Evolutionary conservation across 2,113 vertebrate species (phyloP), one percentile per base, ranked within the genome.

Genomic region (Anoura caudifer): DNA sequence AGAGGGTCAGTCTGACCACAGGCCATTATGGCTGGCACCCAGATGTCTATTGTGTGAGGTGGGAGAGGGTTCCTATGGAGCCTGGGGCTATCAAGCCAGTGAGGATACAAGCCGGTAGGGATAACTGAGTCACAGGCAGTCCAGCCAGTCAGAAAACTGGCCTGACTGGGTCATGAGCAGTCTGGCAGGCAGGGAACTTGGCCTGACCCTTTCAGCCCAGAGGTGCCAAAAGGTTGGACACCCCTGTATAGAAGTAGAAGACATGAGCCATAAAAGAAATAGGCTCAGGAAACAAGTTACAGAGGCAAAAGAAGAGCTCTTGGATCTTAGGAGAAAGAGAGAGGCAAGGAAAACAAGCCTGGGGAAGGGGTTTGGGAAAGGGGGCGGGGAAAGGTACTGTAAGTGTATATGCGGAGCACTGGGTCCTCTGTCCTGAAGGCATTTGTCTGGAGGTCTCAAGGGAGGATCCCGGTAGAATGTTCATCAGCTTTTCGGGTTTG

Each of bases 51-150:
- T 59, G 56, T 3, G 8, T 59, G 56, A 59, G 22, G 56, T 59
- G 56, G 22, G 56, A 24, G 20, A 59, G 56, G 10, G 56, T 24
- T 59, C 56, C 3, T 2, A 59, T 24, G 20, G 56, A 59, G 56
- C 22, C 56, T 9, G 3, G 22, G 56, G 22, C 56, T 59, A 59
- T 24, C 22, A 24, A 59, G 56, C 9, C 4, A 24, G 8, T 59
- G 0, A 2, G 22, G 56, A 24, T 24, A 59, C 22, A 24, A 59
- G 56, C 9, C 4, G 10, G 8, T 59, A 0, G 4, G 22, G 56
- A 24, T 24, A 59, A 59, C 56, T 59, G 56, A 59, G 56, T 59
- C 56, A 24, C 22, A 24, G 56, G 56, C 20, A 59, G 56, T 24
- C 56, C 56, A 59, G 22, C 0, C 8, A 1, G 56, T 24, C 8